Base-by-base conservation (phyloP, 2,888 invertebrate species). In the Campoplex capitator region DNA sequence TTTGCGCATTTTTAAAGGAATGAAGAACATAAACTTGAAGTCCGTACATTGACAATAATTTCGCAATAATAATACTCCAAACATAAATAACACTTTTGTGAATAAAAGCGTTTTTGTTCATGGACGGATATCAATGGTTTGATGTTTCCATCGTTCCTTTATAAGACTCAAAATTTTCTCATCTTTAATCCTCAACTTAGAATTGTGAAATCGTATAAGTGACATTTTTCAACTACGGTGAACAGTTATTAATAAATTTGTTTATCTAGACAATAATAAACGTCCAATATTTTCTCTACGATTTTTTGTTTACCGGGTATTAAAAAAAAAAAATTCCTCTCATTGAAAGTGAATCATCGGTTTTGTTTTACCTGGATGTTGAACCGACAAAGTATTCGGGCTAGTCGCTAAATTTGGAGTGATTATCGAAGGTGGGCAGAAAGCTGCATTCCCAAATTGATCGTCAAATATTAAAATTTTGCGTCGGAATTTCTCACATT, bases 401-500 rank as follows among this genome's bases (percentile, higher is more conserved):
- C 96, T 97, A 91, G 96, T 96, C 83, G 96, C 95, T 96, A 96
- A 94, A 92, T 96, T 96, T 85, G 97, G 96, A 86, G 97, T 96
- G 92, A 96, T 96, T 89, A 93, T 91, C 84, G 93, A 89, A 83
- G 93, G 91, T 85, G 92, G 92, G 94, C 97, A 96, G 95, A 95
- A 97, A 56, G 97, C 97, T 97, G 97, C 96, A 96, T 96, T 96
- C 95, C 95, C 94, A 89, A 90, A 77, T 80, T 38, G 56, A 78
- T 28, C 67, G 42, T 23, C 76, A 68, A 38, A 28, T 51, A 75
- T 81, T 58, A 71, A 68, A 74, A 84, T 45, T 35, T 81, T 71
- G 58, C 48, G 11, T 74, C 9, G 51, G 70, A 42, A 42, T 45
- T 45, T 42, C 16, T 62, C 23, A 56, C 38, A 9, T 76, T 38